Conservation (phyloP, 1,140 invertebrate species). For the Drosophila ogumai region DNA sequence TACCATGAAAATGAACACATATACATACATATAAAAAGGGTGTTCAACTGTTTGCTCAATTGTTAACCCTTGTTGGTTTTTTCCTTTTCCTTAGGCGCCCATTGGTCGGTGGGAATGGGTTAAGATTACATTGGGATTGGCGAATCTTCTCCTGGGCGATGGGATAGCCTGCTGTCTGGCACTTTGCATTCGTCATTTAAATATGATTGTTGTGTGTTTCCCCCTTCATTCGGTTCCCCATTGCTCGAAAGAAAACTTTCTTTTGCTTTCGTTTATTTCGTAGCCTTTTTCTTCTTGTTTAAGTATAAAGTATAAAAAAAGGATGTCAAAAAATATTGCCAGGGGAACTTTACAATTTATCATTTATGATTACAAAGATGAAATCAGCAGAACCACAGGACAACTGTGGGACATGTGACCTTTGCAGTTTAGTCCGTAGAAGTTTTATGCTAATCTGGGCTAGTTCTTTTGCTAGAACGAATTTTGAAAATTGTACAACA, state of each 20-base stretch:
- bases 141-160: conserved; percentile 8
- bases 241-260: conserved; percentile 37
- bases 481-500: background rate
- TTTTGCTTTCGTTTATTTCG: conserved; percentile 51
- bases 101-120: conserved; percentile 26
- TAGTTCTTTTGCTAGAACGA: background rate
- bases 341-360: conserved; percentile 68
- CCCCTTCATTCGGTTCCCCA: conserved; percentile 53
- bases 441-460: conserved; percentile 49
- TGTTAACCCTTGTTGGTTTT: conserved; percentile 5
- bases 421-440: conserved; percentile 18
- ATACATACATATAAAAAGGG: background rate
- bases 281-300: conserved; percentile 43
- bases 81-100: conserved; percentile 8
- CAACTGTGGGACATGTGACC: conserved; percentile 20
- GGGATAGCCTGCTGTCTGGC: conserved; percentile 36
- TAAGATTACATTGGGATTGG: conserved; percentile 30
- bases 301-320: conserved; percentile 46
- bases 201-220: conserved; percentile 73
- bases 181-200: conserved; percentile 72
- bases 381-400: conserved; percentile 37
- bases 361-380: conserved; percentile 66
- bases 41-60: background rate
- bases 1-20: too few species aligned
- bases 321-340: conserved; percentile 52